These are phyloP conservation scores for Nomada hirtipes DNA, from an alignment of 2,888 invertebrate species.

Conservation along the genomic window DNA sequence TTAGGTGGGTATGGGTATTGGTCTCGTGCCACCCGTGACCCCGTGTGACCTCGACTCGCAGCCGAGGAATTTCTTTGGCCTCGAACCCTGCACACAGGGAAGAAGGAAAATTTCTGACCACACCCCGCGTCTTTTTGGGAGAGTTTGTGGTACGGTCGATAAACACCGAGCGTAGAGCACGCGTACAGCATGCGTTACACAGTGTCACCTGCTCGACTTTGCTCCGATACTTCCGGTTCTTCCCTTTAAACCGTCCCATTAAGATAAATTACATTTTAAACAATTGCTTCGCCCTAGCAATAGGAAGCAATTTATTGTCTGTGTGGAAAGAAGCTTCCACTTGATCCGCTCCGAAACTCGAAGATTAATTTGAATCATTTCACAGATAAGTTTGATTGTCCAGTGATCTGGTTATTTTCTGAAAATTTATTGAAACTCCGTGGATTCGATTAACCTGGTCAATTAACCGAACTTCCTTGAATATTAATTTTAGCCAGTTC, in stretches of 20 bases:
- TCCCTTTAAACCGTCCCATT: not conserved
- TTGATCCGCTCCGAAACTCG: no score
- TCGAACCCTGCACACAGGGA: slow-evolving; percentile 4
- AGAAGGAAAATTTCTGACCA: slow-evolving; percentile 62
- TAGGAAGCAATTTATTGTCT: no score
- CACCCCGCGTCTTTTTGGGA: slow-evolving; percentile 64
- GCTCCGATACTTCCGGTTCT: not conserved
- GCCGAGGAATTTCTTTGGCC: slow-evolving; percentile 25
- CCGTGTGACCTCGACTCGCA: slow-evolving; percentile 51
- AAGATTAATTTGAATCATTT: no score
- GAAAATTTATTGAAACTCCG: no score
- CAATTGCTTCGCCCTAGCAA: no score
- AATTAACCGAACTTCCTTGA: no score
- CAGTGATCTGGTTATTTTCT: no score
- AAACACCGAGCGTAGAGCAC: slow-evolving; percentile 54
- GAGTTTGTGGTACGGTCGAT: slow-evolving; percentile 63
- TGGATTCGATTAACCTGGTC: no score
- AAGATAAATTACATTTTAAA: not conserved
- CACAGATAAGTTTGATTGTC: no score
- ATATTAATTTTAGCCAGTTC: no score
- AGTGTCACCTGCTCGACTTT: slow-evolving; percentile 37
- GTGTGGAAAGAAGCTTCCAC: no score
- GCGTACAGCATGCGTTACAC: slow-evolving; percentile 55
- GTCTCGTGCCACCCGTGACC: slow-evolving; percentile 52
- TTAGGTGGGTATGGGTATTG: slow-evolving; percentile 11